Evolutionary conservation across 2,113 vertebrate genomes (phyloP), one percentile per base, ranked within the genome.

Genomic region (Pampusana beccarii): DNA sequence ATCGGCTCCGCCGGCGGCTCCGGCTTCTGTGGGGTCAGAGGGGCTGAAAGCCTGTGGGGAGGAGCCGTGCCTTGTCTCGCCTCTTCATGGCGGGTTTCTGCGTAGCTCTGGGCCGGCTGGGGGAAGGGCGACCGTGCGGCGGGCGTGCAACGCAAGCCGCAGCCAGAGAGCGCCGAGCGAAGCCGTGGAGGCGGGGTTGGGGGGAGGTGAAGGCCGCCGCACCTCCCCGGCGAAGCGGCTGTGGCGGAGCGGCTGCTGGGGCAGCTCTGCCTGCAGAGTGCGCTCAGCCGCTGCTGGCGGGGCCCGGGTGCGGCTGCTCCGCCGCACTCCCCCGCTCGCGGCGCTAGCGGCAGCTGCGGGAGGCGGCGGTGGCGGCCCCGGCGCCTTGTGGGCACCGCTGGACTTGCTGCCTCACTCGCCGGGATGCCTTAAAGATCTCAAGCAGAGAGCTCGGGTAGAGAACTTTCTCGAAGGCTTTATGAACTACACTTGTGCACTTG

Each of bases 121-220:
- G 31, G 20, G 1, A 3, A 2, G 53, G 29, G 29, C 3, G 7
- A 1, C 10, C 2, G 11, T 12, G 20, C 3, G 3, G n/a, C 3
- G 10, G 13, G n/a, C 20, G 4, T 9, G 9, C 16, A 15, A 0
- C 5, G 14, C 36, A 10, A 38, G 11, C 28, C 23, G 5, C 2
- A 11, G 25, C 12, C 29, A 0, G 14, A 3, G 6, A 7, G 6
- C 1, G 18, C 18, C 2, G 46, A 29, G 16, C n/a, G 24, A 16
- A 50, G 40, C 20, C 4, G 87, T 2, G 51, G 25, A 7, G 23
- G 18, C 2, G 6, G 9, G 10, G 9, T 10, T 5, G 42, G 16
- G 5, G 16, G 23, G 6, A 8, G 11, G 9, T 3, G 4, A 20
- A 18, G 12, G 4, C 16, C 11, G 4, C 46, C 8, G 10, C 7